These are phyloP conservation scores for Cossypha polioptera DNA, from an alignment of 2,797 vertebrate genomes.

Conservation along the genomic window DNA sequence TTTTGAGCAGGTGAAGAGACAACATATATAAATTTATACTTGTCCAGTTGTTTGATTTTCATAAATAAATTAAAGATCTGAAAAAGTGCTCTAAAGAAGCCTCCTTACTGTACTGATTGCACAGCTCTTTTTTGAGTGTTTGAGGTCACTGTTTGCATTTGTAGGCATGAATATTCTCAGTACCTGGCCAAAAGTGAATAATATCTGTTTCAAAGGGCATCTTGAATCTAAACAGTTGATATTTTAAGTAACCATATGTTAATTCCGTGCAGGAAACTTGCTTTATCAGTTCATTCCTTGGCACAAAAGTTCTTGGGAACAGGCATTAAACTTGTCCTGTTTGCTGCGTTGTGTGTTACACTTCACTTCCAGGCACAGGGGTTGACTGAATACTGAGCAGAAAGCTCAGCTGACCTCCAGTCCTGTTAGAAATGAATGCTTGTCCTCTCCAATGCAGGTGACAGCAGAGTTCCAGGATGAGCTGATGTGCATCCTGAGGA, in stretches of 20 bases:
- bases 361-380: background rate
- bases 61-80: background rate
- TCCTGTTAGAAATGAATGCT: background rate
- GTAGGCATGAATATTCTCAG: background rate
- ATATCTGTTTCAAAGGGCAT: background rate
- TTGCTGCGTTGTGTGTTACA: background rate
- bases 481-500: slow-evolving; percentile 86
- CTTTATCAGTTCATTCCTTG: background rate
- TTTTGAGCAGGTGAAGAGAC: background rate
- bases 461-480: slow-evolving; percentile 86
- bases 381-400: background rate
- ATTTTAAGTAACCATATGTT: background rate
- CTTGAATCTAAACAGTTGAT: background rate
- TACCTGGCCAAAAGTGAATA: background rate
- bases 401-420: background rate
- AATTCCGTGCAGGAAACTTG: background rate
- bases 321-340: background rate
- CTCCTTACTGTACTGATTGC: background rate
- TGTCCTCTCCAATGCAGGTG: slow-evolving; percentile 55
- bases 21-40: background rate
- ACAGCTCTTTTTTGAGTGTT: background rate
- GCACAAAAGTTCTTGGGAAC: background rate
- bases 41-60: background rate
- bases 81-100: background rate
- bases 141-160: background rate